Evolutionary conservation across 2,888 invertebrate genomes (phyloP), one percentile per base, ranked within the genome.

Genomic region (Sepiola atlantica): DNA sequence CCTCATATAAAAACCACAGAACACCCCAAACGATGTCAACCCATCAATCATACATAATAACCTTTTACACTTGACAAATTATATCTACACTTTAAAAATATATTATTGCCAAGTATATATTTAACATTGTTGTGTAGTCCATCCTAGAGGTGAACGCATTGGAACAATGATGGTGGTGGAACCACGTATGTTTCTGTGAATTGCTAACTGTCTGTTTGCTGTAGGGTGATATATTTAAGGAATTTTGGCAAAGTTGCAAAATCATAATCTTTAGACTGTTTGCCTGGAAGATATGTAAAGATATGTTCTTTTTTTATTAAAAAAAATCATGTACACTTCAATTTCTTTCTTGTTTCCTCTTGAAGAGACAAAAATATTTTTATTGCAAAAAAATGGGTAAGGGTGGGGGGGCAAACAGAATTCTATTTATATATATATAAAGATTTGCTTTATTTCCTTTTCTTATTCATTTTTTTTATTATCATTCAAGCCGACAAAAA

Each of bases 311-410:
- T n/a, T 0, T n/a, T 77, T 77, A n/a, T 77, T n/a, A n/a, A n/a
- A 77, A 18, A 18, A 77, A 61, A 28, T n/a, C 18, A 32, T n/a
- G 4, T 77, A 77, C 16, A 77, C n/a, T 77, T 77, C 77, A 77
- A 77, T 77, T 77, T 77, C 14, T 77, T 77, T 77, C 45, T 8
- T 45, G 45, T 45, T 77, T 77, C n/a, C n/a, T 16, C 77, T 77
- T 16, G n/a, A 77, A 77, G 77, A n/a, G 77, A n/a, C 77, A 77
- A 77, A 77, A 77, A n/a, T n/a, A 77, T n/a, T 77, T 77, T 77
- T 77, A 77, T 77, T 77, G 16, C n/a, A n/a, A 45, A 45, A 45
- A 45, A 45, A 45, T 45, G 45, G 45, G 45, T 45, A 8, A 45
- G 8, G 8, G 45, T 2, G 77, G n/a, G 1, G 24, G 12, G 77